Evolutionary conservation across 1,140 invertebrate species (phyloP).

Genomic region (Goniozus legneri): DNA sequence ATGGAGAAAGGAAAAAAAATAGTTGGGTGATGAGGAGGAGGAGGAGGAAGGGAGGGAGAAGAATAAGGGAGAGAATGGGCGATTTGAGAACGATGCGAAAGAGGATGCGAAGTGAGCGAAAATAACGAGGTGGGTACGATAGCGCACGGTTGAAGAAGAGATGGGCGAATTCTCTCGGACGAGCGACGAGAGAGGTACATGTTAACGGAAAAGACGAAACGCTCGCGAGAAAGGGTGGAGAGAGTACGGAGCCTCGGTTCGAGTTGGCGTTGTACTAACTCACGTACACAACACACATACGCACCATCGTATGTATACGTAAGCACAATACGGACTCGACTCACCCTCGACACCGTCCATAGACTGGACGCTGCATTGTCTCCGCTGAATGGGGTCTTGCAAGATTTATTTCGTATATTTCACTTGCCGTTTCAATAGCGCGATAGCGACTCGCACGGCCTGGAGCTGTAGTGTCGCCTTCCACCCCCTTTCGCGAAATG

Average conservation of each 20-base stretch:
- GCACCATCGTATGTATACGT: constrained; percentile 18
- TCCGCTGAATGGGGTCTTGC: constrained; percentile 52
- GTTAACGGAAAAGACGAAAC: constrained; percentile 36
- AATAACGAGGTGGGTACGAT: too few relatives aligned
- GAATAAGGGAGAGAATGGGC: constrained; percentile 19
- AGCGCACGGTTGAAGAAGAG: too few relatives aligned
- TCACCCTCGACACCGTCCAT: constrained; percentile 44
- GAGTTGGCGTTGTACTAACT: constrained; percentile 34
- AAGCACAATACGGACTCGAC: constrained; percentile 44
- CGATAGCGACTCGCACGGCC: constrained; percentile 35
- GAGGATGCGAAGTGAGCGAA: too few relatives aligned
- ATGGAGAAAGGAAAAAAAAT: background rate
- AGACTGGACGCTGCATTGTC: constrained; percentile 53
- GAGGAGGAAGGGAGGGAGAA: constrained; percentile 3
- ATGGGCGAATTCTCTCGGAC: too few relatives aligned
- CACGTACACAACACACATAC: background rate
- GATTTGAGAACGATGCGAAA: too few relatives aligned
- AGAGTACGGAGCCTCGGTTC: constrained; percentile 28
- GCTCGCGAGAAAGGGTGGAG: constrained; percentile 15
- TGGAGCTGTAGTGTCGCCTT: constrained; percentile 21
- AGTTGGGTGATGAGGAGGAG: constrained; percentile 14
- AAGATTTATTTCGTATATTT: constrained; percentile 59
- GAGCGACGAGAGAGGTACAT: too few relatives aligned
- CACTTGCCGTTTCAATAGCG: constrained; percentile 54
- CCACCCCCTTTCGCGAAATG: constrained; percentile 8